Percentiles rank a stretch among this genome's conserved stretches.
Conservation (phyloP, 2,797 vertebrate genomes). For the Melanotaenia trifasciata region DNA sequence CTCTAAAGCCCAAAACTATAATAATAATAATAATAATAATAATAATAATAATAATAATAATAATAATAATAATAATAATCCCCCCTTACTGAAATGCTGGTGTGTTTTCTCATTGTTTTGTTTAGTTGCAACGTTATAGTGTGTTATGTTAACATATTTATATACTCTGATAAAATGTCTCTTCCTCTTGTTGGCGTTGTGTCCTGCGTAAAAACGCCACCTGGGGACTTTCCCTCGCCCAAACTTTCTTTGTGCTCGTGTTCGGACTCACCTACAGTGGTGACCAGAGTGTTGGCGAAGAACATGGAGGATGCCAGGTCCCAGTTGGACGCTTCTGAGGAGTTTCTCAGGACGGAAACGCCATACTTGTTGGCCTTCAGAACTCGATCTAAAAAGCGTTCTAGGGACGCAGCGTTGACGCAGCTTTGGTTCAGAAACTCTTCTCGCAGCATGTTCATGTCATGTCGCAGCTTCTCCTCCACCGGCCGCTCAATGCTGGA, state of each 20-base stretch:
- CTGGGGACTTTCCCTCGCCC: background rate
- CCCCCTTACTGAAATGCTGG: too few species aligned
- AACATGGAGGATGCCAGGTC: conserved; percentile 91
- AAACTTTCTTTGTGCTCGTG: background rate
- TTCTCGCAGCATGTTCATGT: conserved; percentile 81
- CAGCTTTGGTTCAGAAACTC: conserved; percentile 87
- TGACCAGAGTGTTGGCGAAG: conserved; percentile 92
- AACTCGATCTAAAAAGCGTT: conserved; percentile 83
- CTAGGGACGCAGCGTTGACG: conserved; percentile 81
- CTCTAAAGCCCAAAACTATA: background rate
- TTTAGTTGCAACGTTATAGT: background rate
- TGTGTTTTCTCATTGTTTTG: too few species aligned
- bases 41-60: too few species aligned
- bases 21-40: too few species aligned
- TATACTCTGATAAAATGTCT: too few species aligned
- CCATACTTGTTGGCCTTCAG: conserved; percentile 87
- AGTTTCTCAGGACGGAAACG: conserved; percentile 82
- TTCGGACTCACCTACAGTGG: conserved; percentile 89
- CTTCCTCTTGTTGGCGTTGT: background rate
- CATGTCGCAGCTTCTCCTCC: conserved; percentile 82
- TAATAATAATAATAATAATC: too few species aligned
- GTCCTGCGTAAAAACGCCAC: conserved; percentile 26
- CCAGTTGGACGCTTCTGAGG: conserved; percentile 83
- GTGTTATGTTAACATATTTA: background rate
- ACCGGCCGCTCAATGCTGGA: conserved; percentile 88